phyloP scores from a whole-genome alignment of 2,888 invertebrate species.

The Eupithecia centaureata region DNA sequence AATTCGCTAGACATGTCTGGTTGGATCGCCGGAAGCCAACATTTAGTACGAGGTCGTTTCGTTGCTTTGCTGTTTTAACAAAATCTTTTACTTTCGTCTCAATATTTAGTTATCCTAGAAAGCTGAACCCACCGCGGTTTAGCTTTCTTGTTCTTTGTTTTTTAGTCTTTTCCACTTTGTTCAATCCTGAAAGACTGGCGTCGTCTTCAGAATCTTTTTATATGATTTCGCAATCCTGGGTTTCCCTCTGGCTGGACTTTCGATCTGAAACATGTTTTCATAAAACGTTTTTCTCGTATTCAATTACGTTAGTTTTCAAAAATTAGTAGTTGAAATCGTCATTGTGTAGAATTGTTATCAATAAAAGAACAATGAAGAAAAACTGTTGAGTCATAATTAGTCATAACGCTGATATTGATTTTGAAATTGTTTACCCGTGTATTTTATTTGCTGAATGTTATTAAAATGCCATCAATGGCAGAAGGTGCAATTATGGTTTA shows the following conservation, averaged over 20 bases:
- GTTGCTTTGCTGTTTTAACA: background rate
- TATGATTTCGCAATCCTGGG: too few relatives aligned
- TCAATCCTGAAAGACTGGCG: too few relatives aligned
- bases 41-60: background rate
- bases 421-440: background rate
- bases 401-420: constrained; percentile 1
- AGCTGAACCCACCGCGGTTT: too few relatives aligned
- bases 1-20: background rate
- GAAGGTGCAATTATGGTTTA: background rate
- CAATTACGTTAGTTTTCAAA: background rate
- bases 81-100: background rate
- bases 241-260: too few relatives aligned
- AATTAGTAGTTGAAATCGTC: background rate
- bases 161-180: too few relatives aligned
- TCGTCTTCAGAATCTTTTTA: too few relatives aligned
- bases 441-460: background rate
- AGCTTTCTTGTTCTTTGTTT: background rate
- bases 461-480: background rate
- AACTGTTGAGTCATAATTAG: background rate
- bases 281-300: background rate
- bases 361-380: constrained; percentile 3
- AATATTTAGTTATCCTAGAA: background rate
- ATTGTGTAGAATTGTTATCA: background rate
- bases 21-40: background rate
- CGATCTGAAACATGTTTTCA: background rate